phyloP scores from a whole-genome alignment of 2,888 invertebrate species.

The Brachycybe producta region DNA sequence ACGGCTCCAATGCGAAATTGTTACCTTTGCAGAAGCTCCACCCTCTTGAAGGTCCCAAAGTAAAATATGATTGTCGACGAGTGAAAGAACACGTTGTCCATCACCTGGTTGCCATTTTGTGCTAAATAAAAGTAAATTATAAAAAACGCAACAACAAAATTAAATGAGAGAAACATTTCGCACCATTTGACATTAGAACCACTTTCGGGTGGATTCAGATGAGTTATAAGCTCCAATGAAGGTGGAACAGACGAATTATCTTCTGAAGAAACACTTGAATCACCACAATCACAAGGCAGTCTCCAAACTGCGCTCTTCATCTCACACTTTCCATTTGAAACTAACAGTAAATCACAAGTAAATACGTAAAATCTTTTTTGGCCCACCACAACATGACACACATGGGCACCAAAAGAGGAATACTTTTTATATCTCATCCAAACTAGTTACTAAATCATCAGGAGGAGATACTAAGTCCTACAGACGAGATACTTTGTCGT shows the following conservation, averaged over 20 bases:
- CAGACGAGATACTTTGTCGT: no score
- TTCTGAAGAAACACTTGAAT: conserved; percentile 24
- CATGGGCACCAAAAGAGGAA: no score
- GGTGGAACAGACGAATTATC: conserved; percentile 27
- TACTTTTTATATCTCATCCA: no score
- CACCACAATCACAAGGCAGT: conserved; percentile 28
- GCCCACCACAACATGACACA: no score
- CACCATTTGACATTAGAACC: conserved; percentile 48
- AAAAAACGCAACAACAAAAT: no score
- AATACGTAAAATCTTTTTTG: no score
- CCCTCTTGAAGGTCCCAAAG: conserved; percentile 55
- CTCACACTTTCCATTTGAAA: conserved; percentile 33
- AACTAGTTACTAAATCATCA: no score
- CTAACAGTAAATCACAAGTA: conserved; percentile 25
- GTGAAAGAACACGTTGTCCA: conserved; percentile 52
- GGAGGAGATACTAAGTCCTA: no score
- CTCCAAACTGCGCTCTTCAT: conserved; percentile 34
- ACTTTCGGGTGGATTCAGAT: conserved; percentile 39
- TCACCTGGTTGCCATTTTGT: conserved; percentile 80
- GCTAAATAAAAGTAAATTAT: conserved; percentile 31
- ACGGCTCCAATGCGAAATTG: neutral
- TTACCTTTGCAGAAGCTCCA: conserved; percentile 28
- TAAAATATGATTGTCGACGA: conserved; percentile 61
- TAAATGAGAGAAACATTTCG: conserved; percentile 42
- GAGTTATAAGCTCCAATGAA: conserved; percentile 38